Conservation (phyloP, 30 jellyfish, hydroid and myxozoan species). For the Turritopsis rubra region DNA sequence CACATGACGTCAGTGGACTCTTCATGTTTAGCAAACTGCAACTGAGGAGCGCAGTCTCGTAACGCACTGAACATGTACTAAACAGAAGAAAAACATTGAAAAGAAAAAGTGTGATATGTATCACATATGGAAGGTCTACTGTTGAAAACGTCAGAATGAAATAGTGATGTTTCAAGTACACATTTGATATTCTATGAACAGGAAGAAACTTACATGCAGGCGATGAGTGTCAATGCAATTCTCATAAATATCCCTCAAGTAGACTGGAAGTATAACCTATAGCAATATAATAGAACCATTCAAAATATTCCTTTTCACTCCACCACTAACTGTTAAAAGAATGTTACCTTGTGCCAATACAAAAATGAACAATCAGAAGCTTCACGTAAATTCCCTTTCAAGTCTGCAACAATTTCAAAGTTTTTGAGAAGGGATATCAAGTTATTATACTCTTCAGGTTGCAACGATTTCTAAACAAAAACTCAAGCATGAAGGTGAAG, state of each 20-base stretch:
- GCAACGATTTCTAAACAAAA: conserved; percentile 53
- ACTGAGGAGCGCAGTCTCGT: conserved; percentile 92
- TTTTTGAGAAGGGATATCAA: conserved; percentile 53
- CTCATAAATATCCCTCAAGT: conserved; percentile 61
- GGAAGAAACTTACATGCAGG: conserved; percentile 80
- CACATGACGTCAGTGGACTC: conserved; percentile 33
- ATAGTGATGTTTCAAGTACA: too few relatives aligned
- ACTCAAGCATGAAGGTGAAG: neutral
- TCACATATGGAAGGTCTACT: too few relatives aligned
- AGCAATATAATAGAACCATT: neutral
- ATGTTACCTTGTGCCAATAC: conserved; percentile 88
- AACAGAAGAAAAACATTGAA: neutral
- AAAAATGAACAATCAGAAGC: conserved; percentile 88
- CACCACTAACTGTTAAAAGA: neutral
- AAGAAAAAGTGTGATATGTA: too few relatives aligned
- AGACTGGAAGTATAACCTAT: conserved; percentile 90
- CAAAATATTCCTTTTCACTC: too few relatives aligned
- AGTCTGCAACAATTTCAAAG: conserved; percentile 65
- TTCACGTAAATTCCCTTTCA: conserved; percentile 59
- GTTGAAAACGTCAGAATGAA: too few relatives aligned
- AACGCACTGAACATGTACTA: conserved; percentile 90
- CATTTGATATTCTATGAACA: too few relatives aligned
- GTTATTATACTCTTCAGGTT: conserved; percentile 64
- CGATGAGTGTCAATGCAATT: conserved; percentile 68
- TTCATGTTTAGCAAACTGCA: conserved; percentile 65